phyloP scores from a whole-genome alignment of 2,797 vertebrate genomes.

The Lagodon rhomboides region DNA sequence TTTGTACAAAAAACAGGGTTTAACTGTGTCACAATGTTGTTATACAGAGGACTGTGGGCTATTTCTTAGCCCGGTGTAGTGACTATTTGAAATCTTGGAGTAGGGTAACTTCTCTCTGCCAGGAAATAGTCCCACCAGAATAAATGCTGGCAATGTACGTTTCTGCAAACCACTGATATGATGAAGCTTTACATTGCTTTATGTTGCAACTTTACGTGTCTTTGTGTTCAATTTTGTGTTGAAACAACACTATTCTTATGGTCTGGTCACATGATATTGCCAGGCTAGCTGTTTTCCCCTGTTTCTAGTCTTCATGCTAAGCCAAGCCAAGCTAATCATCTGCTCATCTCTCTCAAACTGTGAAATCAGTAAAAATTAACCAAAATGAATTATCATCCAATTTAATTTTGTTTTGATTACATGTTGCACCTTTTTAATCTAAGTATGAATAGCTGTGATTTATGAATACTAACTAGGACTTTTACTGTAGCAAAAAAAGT shows the following conservation, averaged over 20 bases:
- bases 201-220: too few species aligned
- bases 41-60: not conserved
- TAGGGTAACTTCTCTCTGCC: not conserved
- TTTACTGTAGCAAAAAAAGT: not conserved
- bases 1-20: too few species aligned
- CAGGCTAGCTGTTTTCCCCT: not conserved
- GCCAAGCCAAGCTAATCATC: not conserved
- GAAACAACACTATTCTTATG: too few species aligned
- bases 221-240: too few species aligned
- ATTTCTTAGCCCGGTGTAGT: not conserved
- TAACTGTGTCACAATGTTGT: not conserved
- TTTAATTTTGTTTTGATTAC: slow-evolving; percentile 37
- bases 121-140: not conserved
- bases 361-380: not conserved
- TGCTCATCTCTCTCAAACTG: not conserved
- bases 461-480: not conserved
- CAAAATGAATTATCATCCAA: not conserved
- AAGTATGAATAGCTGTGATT: slow-evolving; percentile 35
- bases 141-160: too few species aligned
- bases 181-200: too few species aligned
- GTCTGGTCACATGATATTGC: too few species aligned
- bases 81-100: not conserved
- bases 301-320: not conserved
- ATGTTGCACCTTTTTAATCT: slow-evolving; percentile 63
- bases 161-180: too few species aligned